A percentile compares a stretch with the other conserved stretches of the same genome.
These are phyloP conservation scores for Cremastobaeus sp. DNA, from an alignment of 2,888 invertebrate genomes.

Conservation along the genomic window DNA sequence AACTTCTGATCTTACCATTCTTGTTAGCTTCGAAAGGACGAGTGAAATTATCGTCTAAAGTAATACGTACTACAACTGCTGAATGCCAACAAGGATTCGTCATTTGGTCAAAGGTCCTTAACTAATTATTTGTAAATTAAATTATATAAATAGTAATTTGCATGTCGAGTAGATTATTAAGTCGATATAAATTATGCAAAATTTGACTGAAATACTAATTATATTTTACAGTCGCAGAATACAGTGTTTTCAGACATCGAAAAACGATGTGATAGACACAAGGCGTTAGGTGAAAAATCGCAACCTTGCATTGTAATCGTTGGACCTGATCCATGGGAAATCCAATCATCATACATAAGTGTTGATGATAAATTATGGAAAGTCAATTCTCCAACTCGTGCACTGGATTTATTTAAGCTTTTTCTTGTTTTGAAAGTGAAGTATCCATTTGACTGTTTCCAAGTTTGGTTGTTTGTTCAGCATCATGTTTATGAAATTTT, in stretches of 20 bases:
- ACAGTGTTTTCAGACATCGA: too few relatives aligned
- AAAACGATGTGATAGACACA: too few relatives aligned
- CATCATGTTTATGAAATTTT: slow-evolving; percentile 3
- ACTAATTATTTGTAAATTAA: too few relatives aligned
- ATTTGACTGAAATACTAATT: too few relatives aligned
- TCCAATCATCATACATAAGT: slow-evolving; percentile 3
- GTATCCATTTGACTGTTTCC: slow-evolving; percentile 2
- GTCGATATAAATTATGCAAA: too few relatives aligned
- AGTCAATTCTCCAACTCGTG: slow-evolving; percentile 3
- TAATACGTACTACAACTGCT: not conserved
- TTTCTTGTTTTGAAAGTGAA: slow-evolving; percentile 3
- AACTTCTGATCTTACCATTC: not conserved
- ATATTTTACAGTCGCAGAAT: too few relatives aligned
- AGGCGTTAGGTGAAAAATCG: too few relatives aligned
- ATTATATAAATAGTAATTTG: too few relatives aligned
- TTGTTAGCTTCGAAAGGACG: not conserved
- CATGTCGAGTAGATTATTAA: too few relatives aligned
- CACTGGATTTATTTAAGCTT: slow-evolving; percentile 16
- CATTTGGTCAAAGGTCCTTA: not conserved
- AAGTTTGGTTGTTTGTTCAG: slow-evolving; percentile 3
- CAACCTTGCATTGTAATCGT: slow-evolving; percentile 11
- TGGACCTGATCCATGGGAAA: not conserved
- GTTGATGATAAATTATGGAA: slow-evolving; percentile 11
- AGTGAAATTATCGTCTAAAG: not conserved
- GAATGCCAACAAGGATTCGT: not conserved